phyloP scores from a whole-genome alignment of 1,140 invertebrate species.

The Oryctes rhinoceros region DNA sequence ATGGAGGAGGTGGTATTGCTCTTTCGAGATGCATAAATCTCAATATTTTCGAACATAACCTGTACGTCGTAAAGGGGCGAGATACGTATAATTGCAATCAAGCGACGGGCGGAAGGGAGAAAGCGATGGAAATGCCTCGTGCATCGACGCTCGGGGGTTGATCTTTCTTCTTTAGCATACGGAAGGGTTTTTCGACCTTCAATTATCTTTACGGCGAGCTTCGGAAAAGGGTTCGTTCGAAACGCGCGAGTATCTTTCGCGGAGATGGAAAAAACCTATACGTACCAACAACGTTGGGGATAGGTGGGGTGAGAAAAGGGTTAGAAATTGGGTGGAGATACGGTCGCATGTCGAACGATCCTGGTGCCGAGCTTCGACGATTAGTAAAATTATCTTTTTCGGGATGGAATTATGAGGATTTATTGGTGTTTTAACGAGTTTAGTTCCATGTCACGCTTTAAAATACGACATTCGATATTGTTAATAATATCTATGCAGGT shows the following conservation, averaged over 20 bases:
- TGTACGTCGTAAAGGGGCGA: background rate
- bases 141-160: background rate
- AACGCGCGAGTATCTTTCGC: background rate
- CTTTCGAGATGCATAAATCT: constrained; percentile 31
- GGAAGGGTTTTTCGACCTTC: constrained; percentile 24
- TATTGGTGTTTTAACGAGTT: constrained; percentile 27
- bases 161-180: constrained; percentile 13
- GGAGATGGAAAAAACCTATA: background rate
- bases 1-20: background rate
- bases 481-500: background rate
- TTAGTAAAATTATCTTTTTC: constrained; percentile 12
- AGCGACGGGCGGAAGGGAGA: background rate
- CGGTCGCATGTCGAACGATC: constrained; percentile 1
- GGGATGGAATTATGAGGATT: background rate
- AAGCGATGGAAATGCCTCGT: background rate
- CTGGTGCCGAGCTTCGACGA: background rate
- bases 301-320: background rate
- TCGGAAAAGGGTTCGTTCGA: background rate
- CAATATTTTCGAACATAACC: constrained; percentile 35
- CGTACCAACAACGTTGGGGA: background rate
- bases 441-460: constrained; percentile 4
- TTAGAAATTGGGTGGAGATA: background rate
- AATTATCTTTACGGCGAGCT: constrained; percentile 16
- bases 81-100: background rate
- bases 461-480: constrained; percentile 16